Base-by-base conservation (phyloP, 2,888 invertebrate species). In the Oegoconia quadripuncta region DNA sequence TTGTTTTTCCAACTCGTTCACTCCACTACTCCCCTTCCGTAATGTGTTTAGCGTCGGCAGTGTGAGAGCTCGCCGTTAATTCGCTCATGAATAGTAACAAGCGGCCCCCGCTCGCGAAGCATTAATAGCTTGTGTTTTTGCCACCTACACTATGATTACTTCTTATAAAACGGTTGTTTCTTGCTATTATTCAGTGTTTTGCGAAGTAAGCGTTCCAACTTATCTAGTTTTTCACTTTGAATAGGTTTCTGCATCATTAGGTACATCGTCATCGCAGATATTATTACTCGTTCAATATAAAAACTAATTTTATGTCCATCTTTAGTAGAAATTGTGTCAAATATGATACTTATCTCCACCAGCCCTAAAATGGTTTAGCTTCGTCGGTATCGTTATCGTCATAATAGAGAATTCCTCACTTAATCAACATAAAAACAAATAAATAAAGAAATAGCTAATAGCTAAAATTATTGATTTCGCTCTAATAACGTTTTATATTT, bases 151-250 rank as follows among this genome's bases (percentile, higher is more conserved):
- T 65, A 71, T 78, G 75, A 83, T 82, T 83, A 80, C 70, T 79
- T 82, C 74, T 74, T 65, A 68, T 76, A 74, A 79, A 80, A 78
- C 74, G 73, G 73, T 73, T 70, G 59, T 77, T 76, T 80, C 75
- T 79, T 74, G 68, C 74, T 71, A 72, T 74, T 64, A 59, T 73
- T 69, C 73, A 75, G 70, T 74, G 74, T 76, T 80, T 74, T 74
- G 77, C 74, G 75, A 78, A 77, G 69, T 69, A 67, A 64, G 69
- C 71, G 60, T 55, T 64, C 57, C 60, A 52, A 66, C 59, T 64
- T 68, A 64, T 63, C 58, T 62, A 49, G 58, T 64, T 72, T 75
- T 77, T 74, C 68, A 64, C 58, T 55, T 54, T 52, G 58, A 61
- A 61, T 69, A 55, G 61, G 69, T 79, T 82, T 83, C 75, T 76